phyloP scores from a whole-genome alignment of 1,140 invertebrate species.

The Gryon sp. region DNA sequence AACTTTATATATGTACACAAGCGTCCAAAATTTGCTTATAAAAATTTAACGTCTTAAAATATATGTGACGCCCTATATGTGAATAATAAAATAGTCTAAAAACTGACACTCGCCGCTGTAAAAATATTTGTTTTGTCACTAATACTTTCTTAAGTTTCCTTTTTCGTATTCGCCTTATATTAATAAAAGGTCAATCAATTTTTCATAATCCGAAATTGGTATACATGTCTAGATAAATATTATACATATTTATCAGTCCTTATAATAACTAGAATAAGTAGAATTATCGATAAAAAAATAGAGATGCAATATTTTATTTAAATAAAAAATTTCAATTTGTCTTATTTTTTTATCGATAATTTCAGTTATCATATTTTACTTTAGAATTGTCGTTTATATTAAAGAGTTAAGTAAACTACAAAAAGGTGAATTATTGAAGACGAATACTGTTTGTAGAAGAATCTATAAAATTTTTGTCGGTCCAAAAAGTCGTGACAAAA shows the following conservation, averaged over 20 bases:
- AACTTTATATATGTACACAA: conserved; percentile 19
- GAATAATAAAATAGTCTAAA: conserved; percentile 11
- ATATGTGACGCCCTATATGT: conserved; percentile 11
- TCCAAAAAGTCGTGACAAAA: conserved; percentile 10
- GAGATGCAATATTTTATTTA: neutral
- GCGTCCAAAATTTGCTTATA: conserved; percentile 25
- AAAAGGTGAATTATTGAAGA: too few species aligned
- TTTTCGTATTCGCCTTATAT: too few species aligned
- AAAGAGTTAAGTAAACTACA: too few species aligned
- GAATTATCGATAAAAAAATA: neutral
- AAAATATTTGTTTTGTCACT: conserved; percentile 19
- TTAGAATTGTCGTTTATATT: too few species aligned
- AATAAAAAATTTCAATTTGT: neutral
- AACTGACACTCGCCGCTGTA: conserved; percentile 2
- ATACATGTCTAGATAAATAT: too few species aligned
- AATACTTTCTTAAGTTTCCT: conserved; percentile 7
- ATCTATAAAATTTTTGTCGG: too few species aligned
- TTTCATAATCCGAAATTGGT: too few species aligned
- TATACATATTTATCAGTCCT: neutral
- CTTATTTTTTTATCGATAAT: too few species aligned
- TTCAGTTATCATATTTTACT: too few species aligned
- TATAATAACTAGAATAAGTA: too few species aligned
- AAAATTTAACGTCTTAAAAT: conserved; percentile 32
- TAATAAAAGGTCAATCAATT: too few species aligned
- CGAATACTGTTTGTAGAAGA: neutral